A percentile compares a stretch with the other conserved stretches of the same genome.
Evolutionary conservation across 1,140 invertebrate species (phyloP).

Genomic region (Trichogramma pretiosum): DNA sequence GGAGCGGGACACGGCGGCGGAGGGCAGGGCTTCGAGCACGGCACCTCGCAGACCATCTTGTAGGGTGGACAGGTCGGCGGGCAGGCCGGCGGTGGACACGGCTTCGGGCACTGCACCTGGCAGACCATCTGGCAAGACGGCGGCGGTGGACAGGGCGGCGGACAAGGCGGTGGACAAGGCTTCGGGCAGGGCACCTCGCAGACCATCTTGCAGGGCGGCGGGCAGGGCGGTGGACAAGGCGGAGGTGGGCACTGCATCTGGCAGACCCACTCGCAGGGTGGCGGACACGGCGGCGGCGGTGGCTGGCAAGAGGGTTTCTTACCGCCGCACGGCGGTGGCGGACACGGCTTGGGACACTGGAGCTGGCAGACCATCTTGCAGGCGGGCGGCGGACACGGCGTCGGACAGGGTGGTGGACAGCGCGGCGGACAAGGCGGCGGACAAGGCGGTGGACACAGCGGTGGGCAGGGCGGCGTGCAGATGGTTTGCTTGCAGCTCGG

Average conservation of each 20-base stretch:
- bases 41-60: background rate
- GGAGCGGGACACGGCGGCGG: background rate
- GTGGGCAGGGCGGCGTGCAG: background rate
- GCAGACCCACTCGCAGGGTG: background rate
- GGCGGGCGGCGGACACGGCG: background rate
- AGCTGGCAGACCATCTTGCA: background rate
- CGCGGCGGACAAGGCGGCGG: background rate
- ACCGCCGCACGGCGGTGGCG: too few relatives aligned
- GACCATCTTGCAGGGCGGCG: background rate
- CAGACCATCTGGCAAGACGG: background rate
- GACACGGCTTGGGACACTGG: background rate
- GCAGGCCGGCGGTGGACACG: background rate
- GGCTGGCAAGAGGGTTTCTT: too few relatives aligned
- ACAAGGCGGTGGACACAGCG: background rate
- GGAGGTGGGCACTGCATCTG: background rate
- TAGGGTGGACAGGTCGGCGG: background rate
- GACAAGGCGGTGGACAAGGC: background rate
- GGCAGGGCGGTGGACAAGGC: background rate
- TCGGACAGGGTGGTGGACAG: constrained; percentile 1
- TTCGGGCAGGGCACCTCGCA: background rate
- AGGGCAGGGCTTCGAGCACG: background rate
- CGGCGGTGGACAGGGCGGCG: background rate
- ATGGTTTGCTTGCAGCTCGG: background rate
- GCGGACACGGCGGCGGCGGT: background rate
- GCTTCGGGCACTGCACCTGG: background rate